Evolutionary conservation across 1,140 invertebrate species (phyloP).

Genomic region (Lithobius niger): DNA sequence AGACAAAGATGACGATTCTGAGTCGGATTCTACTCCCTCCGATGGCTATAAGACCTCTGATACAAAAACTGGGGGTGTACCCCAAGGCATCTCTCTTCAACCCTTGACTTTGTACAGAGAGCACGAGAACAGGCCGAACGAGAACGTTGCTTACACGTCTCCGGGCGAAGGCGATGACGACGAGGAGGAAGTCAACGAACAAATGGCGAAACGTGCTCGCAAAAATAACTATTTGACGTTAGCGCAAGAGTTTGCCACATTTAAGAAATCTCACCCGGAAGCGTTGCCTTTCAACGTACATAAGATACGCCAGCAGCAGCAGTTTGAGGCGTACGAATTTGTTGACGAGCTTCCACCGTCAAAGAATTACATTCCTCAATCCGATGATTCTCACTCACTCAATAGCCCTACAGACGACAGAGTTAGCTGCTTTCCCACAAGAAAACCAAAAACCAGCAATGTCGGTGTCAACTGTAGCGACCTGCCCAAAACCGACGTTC

Average conservation of each 20-base stretch:
- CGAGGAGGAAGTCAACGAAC: constrained; percentile 24
- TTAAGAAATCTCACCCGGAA: constrained; percentile 24
- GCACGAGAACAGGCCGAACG: not conserved
- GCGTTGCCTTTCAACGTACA: constrained; percentile 1
- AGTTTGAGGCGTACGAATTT: no score
- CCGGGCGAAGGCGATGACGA: constrained; percentile 10
- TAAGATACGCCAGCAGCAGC: not conserved
- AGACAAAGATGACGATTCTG: not conserved
- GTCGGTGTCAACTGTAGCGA: not conserved
- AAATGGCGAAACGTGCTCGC: constrained; percentile 24
- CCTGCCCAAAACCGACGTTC: not conserved
- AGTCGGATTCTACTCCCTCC: not conserved
- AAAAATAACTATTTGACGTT: constrained; percentile 29
- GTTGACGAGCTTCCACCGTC: not conserved
- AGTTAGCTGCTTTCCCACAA: no score
- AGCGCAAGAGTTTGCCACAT: constrained; percentile 30
- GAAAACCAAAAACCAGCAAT: no score
- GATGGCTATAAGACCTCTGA: not conserved
- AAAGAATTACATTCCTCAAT: not conserved
- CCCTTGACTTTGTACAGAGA: not conserved
- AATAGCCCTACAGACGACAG: no score
- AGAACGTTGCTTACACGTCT: not conserved
- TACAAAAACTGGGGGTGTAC: no score
- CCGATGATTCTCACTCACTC: not conserved
- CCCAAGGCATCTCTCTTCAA: no score